Base-by-base conservation (phyloP, 2,888 invertebrate species). In the Auanema freiburgensis region DNA sequence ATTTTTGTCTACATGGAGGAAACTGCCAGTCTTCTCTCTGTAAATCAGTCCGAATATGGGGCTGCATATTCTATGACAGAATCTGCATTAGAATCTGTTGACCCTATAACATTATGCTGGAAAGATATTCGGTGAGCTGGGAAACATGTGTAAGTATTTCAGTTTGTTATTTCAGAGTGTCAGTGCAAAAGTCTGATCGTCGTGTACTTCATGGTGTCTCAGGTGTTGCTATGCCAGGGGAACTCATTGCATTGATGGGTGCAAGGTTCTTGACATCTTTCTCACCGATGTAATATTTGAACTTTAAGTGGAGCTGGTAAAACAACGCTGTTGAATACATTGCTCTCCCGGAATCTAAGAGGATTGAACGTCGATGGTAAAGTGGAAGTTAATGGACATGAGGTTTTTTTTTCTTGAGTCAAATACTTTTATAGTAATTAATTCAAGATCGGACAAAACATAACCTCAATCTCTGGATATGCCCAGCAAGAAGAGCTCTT, bases 281-380 rank as follows among this genome's bases (percentile, higher is more conserved):
- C 33, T 33, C 33, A 33, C 33, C 3, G 33, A 33, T 33, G 33
- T 33, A 33, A 33, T 33, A 33, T 8, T 33, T 33, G 33, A 33
- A 33, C 33, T 75, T 75, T 21, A 66, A 86, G 86, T 33, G 95
- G 95, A 0, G 92, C 94, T 0, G 95, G 95, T 1, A 96, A 96
- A 86, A 94, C 95, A 0, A 95, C 94, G 0, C 88, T 96, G 2
- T 86, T 96, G 63, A 95, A 96, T 85, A 89, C 92, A 0, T 84
- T 96, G 69, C 93, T 76, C 0, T 63, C 69, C 8, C 62, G 79
- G 25, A 79, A 79, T 59, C 58, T 50, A 24, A 79, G 78, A 24
- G 77, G 79, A 6, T 69, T 85, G 25, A 51, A 76, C 2, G 79
- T 85, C 2, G 66, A 74, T 2, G 85, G 85, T 10, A 78, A 65